A percentile compares a stretch with the other conserved stretches of the same genome.
These are phyloP conservation scores for Drosophila paramelanica DNA, from an alignment of 2,888 invertebrate species.

Conservation along the genomic window DNA sequence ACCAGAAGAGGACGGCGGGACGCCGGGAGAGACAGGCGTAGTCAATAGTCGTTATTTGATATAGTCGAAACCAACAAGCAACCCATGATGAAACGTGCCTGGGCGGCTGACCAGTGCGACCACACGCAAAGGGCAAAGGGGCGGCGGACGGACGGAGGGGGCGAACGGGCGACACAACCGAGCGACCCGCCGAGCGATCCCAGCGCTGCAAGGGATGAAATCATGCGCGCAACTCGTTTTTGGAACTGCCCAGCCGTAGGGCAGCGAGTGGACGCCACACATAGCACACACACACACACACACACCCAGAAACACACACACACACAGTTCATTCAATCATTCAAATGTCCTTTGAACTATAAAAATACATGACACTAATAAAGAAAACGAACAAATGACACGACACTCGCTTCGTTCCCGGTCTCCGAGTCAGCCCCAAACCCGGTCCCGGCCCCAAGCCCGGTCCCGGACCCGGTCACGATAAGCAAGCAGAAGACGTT, in stretches of 20 bases:
- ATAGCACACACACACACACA: constrained; percentile 16
- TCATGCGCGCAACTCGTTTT: constrained; percentile 83
- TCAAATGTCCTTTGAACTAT: constrained; percentile 85
- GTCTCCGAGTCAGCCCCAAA: background rate
- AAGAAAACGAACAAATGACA: constrained; percentile 82
- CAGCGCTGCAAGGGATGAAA: constrained; percentile 82
- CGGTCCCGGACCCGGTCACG: constrained; percentile 46
- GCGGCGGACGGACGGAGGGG: constrained; percentile 6
- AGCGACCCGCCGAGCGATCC: constrained; percentile 32
- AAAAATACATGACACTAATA: constrained; percentile 85
- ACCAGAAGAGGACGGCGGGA: constrained; percentile 28
- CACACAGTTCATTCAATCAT: constrained; percentile 83
- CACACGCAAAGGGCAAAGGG: constrained; percentile 54
- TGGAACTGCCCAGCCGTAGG: constrained; percentile 39
- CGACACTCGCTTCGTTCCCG: constrained; percentile 61
- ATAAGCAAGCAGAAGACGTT: constrained; percentile 55
- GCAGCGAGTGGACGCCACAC: constrained; percentile 28
- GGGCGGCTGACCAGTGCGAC: constrained; percentile 76
- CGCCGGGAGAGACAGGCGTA: constrained; percentile 50
- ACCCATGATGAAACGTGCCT: constrained; percentile 78
- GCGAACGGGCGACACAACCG: constrained; percentile 7
- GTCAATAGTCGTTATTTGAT: constrained; percentile 83
- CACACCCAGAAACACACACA: constrained; percentile 11
- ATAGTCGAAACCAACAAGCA: constrained; percentile 77
- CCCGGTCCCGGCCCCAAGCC: constrained; percentile 12